Evolutionary conservation across 2,888 invertebrate genomes (phyloP).

Genomic region (Heliconius ethilla): DNA sequence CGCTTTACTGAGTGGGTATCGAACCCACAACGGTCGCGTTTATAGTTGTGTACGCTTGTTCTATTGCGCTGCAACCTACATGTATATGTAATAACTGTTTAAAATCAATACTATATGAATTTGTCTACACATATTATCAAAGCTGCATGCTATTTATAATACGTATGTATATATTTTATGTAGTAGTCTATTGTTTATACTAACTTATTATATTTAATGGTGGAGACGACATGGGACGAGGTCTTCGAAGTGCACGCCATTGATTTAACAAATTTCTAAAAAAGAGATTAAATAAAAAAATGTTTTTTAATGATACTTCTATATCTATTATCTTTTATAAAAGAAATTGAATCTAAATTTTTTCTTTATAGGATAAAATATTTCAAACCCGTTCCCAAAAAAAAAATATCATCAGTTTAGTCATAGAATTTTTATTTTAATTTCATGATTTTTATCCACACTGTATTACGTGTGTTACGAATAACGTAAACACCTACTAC

Average conservation of each 20-base stretch:
- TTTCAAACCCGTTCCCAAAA: too few relatives aligned
- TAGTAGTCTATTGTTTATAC: background rate
- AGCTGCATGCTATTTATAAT: background rate
- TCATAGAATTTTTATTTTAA: too few relatives aligned
- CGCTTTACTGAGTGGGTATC: background rate
- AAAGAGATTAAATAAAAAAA: background rate
- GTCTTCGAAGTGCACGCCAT: conserved; percentile 57
- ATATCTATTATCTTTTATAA: too few relatives aligned
- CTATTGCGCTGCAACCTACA: too few relatives aligned
- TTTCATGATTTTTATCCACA: too few relatives aligned
- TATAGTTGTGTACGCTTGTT: background rate
- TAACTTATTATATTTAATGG: background rate
- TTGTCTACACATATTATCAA: background rate
- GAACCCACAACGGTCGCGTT: background rate
- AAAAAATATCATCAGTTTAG: too few relatives aligned
- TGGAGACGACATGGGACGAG: conserved; percentile 42
- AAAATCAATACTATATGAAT: too few relatives aligned
- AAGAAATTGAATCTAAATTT: too few relatives aligned
- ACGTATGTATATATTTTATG: background rate
- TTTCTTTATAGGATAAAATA: too few relatives aligned
- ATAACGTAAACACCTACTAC: too few relatives aligned
- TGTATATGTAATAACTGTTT: too few relatives aligned
- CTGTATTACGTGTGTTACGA: too few relatives aligned
- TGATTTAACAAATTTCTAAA: conserved; percentile 60
- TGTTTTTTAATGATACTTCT: background rate